Evolutionary conservation across 2,888 invertebrate species (phyloP).

Genomic region (Geophilus truncorum): DNA sequence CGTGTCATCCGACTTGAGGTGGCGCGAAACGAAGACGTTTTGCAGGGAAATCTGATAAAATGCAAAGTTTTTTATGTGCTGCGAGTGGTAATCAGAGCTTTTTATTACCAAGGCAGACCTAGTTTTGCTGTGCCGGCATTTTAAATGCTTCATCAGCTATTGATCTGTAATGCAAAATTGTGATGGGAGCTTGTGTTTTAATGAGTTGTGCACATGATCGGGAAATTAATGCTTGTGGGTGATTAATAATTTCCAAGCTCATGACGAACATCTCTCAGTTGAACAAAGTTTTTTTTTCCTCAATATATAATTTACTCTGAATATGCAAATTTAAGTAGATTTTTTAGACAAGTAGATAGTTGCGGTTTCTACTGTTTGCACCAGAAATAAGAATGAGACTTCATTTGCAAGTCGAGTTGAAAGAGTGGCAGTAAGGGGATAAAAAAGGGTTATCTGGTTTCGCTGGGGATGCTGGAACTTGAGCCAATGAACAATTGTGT

Average conservation of each 20-base stretch:
- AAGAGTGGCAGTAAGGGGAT: no score
- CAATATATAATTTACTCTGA: no score
- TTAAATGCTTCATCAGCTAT: constrained; percentile 16
- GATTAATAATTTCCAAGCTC: not conserved
- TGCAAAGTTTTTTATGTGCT: constrained; percentile 20
- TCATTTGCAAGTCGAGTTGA: no score
- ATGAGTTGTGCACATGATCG: not conserved
- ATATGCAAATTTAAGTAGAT: not conserved
- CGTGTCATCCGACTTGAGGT: constrained; percentile 3
- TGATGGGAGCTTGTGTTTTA: not conserved
- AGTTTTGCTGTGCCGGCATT: constrained; percentile 1
- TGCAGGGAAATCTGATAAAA: constrained; percentile 7
- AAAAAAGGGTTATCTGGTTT: no score
- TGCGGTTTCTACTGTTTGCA: no score
- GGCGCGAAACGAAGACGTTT: not conserved
- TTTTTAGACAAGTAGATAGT: no score
- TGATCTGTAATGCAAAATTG: not conserved
- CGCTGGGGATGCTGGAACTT: no score
- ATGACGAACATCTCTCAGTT: no score
- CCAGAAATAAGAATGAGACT: no score
- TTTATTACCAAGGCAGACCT: constrained; percentile 3
- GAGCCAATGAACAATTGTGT: no score
- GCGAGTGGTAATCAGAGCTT: not conserved
- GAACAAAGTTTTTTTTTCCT: no score
- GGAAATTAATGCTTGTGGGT: not conserved